Percentiles rank a stretch among this genome's conserved stretches.
Conservation (phyloP, 2,888 invertebrate genomes). For the Tenthredo amoena region DNA sequence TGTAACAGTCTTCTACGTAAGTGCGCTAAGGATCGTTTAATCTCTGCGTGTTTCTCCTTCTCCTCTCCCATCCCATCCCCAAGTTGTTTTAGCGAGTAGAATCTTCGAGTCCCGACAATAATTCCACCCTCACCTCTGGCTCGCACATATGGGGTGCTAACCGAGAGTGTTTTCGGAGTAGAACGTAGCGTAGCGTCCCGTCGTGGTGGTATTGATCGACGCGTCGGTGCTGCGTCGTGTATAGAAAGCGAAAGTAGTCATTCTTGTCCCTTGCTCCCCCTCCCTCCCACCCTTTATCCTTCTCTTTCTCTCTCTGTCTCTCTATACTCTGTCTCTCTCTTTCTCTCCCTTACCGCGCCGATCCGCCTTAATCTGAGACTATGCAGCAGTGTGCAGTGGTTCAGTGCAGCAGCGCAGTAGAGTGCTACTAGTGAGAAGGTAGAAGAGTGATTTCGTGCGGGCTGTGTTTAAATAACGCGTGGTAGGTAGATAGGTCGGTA, state of each 20-base stretch:
- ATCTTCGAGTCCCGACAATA: conserved; percentile 57
- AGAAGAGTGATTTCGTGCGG: not conserved
- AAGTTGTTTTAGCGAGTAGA: not conserved
- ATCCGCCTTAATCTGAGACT: conserved; percentile 69
- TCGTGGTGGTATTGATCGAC: conserved; percentile 72
- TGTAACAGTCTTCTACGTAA: not conserved
- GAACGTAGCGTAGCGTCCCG: conserved; percentile 58
- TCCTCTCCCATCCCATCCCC: not conserved
- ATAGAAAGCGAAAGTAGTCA: conserved; percentile 75
- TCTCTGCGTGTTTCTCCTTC: not conserved
- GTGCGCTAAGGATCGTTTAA: not conserved
- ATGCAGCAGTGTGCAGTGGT: conserved; percentile 40
- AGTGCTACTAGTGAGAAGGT: not conserved
- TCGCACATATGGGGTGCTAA: conserved; percentile 51
- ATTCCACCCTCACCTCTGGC: conserved; percentile 62
- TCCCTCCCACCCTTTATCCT: conserved; percentile 61
- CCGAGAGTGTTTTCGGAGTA: conserved; percentile 58
- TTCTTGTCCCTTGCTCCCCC: conserved; percentile 60
- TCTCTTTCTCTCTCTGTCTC: conserved; percentile 67
- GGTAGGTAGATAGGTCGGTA: not conserved
- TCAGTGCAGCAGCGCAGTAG: conserved; percentile 38
- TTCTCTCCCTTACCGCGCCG: conserved; percentile 61
- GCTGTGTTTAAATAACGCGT: conserved; percentile 21
- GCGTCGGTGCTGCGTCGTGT: conserved; percentile 69
- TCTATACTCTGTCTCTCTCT: conserved; percentile 55